Evolutionary conservation across 2,888 invertebrate species (phyloP), one percentile per base, ranked within the genome.

Genomic region (Micoletzkya japonica): DNA sequence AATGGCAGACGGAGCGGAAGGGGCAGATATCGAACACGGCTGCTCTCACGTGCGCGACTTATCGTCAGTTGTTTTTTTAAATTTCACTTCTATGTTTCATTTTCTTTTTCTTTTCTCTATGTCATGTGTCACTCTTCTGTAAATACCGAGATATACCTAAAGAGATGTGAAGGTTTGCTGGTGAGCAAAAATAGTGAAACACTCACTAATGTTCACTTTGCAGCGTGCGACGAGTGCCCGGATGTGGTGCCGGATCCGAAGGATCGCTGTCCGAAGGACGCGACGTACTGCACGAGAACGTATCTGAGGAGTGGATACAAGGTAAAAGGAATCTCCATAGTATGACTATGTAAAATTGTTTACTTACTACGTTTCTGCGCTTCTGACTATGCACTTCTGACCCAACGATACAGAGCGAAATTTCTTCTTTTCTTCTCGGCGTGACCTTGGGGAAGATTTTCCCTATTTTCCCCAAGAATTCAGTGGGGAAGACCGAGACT

Each of bases 251-350:
- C 50, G 32, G 63, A 63, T 34, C 1, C 30, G 3, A 30, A 63
- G 63, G 50, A 63, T 34, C 49, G 63, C 2, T 63, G 63, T 14
- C 63, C 63, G n/a, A 49, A 34, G 10, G 63, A 63, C 24, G 63
- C 63, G 1, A 20, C 14, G 6, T 63, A 63, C 34, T 63, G 63
- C 34, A 49, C 49, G 20, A 26, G 34, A 17, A 50, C 49, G 34
- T 63, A 63, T 34, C 32, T 63, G 32, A 63, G 60, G 60, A 26
- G 24, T 7, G 39, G 17, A 17, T 10, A 39, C 7, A 39, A 39
- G 7, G 39, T n/a, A n/a, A n/a, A n/a, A n/a, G n/a, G n/a, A n/a
- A n/a, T n/a, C n/a, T n/a, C n/a, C n/a, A n/a, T n/a, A n/a, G n/a
- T n/a, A n/a, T n/a, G n/a, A n/a, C n/a, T n/a, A n/a, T n/a, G n/a